Conservation (phyloP, 2,888 invertebrate genomes). For the Lepidonotus clava region DNA sequence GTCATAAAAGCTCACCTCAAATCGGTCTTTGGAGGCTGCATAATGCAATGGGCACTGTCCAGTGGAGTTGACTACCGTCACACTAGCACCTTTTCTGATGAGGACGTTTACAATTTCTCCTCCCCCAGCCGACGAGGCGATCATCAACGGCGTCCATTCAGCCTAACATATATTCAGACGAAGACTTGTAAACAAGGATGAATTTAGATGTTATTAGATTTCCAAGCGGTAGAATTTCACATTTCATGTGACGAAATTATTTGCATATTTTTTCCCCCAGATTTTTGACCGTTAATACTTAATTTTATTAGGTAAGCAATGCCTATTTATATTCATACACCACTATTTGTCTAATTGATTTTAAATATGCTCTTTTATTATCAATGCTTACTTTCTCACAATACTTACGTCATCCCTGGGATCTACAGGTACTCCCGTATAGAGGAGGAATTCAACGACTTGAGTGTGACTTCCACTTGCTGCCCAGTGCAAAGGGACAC, state of each 20-base stretch:
- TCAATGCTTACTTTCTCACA: too few species aligned
- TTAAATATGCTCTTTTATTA: too few species aligned
- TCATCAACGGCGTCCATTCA: constrained; percentile 87
- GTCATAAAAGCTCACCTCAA: too few species aligned
- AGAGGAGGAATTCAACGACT: constrained; percentile 86
- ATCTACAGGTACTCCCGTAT: constrained; percentile 86
- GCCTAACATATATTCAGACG: too few species aligned
- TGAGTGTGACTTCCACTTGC: constrained; percentile 89
- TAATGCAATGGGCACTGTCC: constrained; percentile 92
- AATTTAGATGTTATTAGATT: too few species aligned
- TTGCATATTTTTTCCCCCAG: neutral
- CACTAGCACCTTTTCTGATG: constrained; percentile 86
- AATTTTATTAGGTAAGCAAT: neutral
- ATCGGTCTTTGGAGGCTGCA: constrained; percentile 91
- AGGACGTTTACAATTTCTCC: constrained; percentile 86
- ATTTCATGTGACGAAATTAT: neutral
- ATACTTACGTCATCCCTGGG: constrained; percentile 87
- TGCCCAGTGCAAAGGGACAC: constrained; percentile 91
- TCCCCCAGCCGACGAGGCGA: constrained; percentile 90
- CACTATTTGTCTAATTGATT: neutral
- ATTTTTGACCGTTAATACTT: neutral
- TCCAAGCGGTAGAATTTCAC: too few species aligned
- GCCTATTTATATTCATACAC: neutral
- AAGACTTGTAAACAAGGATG: too few species aligned
- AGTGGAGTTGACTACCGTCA: constrained; percentile 87